A percentile compares a stretch with the other conserved stretches of the same genome.
Conservation (phyloP, 1,140 invertebrate genomes). For the Vanessa atalanta region DNA sequence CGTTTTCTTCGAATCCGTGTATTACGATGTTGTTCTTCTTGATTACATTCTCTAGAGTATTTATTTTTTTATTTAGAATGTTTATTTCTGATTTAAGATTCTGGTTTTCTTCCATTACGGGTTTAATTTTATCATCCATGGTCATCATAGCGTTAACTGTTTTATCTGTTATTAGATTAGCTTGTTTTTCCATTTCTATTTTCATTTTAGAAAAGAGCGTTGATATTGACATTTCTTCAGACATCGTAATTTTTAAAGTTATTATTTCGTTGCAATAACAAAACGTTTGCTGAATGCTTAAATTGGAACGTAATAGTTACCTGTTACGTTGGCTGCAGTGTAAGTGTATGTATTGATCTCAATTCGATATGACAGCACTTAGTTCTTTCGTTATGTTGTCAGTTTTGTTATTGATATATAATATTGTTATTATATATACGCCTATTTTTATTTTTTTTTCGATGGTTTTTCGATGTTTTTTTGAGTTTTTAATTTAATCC, state of each 20-base stretch:
- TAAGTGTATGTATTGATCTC: no score
- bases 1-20: conserved; percentile 2
- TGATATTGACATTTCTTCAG: conserved; percentile 3
- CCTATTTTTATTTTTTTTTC: no score
- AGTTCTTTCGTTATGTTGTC: no score
- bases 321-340: no score
- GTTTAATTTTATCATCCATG: conserved; percentile 14
- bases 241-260: not conserved
- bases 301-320: not conserved
- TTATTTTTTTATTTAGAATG: conserved; percentile 6
- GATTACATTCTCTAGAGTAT: not conserved
- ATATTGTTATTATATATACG: no score
- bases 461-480: no score
- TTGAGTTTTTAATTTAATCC: no score
- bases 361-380: no score
- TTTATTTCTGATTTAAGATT: not conserved
- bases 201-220: not conserved
- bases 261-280: conserved; percentile 3
- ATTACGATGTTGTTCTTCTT: conserved; percentile 12
- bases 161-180: not conserved
- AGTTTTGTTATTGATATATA: no score
- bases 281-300: not conserved
- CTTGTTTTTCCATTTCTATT: conserved; percentile 13
- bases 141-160: not conserved
- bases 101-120: conserved; percentile 6